Evolutionary conservation across 2,888 invertebrate species (phyloP), one percentile per base, ranked within the genome.

Genomic region (Pocota personata): DNA sequence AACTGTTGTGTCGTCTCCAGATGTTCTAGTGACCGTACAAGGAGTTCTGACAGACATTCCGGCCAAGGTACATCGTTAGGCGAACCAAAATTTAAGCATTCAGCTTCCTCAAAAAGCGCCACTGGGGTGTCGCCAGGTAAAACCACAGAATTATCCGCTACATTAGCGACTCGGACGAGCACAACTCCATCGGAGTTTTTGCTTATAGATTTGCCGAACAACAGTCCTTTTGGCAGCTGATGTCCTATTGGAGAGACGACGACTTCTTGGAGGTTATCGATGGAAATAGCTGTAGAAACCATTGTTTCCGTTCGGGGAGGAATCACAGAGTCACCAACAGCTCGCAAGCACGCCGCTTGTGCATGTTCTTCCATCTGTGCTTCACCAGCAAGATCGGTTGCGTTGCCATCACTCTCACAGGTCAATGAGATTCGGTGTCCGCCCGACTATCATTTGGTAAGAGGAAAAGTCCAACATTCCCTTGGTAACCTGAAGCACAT

Each of bases 341-440:
- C n/a, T n/a, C n/a, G n/a, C n/a, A n/a, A n/a, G n/a, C n/a, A n/a
- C n/a, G n/a, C n/a, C n/a, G n/a, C n/a, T n/a, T n/a, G n/a, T n/a
- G n/a, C n/a, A n/a, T n/a, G n/a, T n/a, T n/a, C n/a, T n/a, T n/a
- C n/a, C n/a, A n/a, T n/a, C n/a, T n/a, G n/a, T n/a, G n/a, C n/a
- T n/a, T n/a, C n/a, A n/a, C n/a, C n/a, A n/a, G n/a, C n/a, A n/a
- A n/a, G n/a, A n/a, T n/a, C n/a, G n/a, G n/a, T n/a, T n/a, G n/a
- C n/a, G n/a, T n/a, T n/a, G n/a, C n/a, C n/a, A 64, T 58, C 55
- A 57, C 64, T 71, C 58, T 60, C 72, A 27, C 50, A 50, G 0
- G 60, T 60, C 1, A 64, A 43, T 2, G 62, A 73, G 60, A 75
- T 14, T 46, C 52, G 3, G 46, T 75, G 12, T 75, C 64, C 1